Evolutionary conservation across 1,140 invertebrate genomes (phyloP).

Genomic region (Diprion similis): DNA sequence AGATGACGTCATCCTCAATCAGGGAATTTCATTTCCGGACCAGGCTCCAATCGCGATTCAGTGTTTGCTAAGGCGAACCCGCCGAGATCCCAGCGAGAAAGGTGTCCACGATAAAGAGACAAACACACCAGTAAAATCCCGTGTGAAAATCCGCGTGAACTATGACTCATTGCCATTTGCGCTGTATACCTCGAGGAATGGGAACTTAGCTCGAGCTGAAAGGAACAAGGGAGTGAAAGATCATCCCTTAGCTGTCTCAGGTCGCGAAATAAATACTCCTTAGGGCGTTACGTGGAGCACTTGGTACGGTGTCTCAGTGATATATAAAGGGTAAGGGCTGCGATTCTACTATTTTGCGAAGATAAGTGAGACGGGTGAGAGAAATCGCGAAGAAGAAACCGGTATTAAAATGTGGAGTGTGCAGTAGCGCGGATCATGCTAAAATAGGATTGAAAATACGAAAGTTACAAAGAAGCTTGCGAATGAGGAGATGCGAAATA

Average conservation of each 20-base stretch:
- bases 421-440: too few species aligned
- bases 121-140: too few species aligned
- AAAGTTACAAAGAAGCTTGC: too few species aligned
- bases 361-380: too few species aligned
- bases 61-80: neutral
- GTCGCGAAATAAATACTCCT: neutral
- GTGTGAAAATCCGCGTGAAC: neutral
- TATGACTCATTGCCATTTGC: neutral
- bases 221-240: constrained; percentile 5
- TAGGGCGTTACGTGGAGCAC: neutral
- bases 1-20: neutral
- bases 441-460: too few species aligned
- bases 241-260: constrained; percentile 2
- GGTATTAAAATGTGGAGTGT: too few species aligned
- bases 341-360: too few species aligned
- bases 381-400: too few species aligned
- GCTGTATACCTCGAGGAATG: neutral
- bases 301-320: neutral
- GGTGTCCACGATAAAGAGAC: too few species aligned
- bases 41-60: neutral
- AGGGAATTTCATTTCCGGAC: neutral
- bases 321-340: neutral
- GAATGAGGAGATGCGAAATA: neutral
- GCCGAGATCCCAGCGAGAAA: too few species aligned
- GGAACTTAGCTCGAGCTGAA: neutral